phyloP scores from a whole-genome alignment of 2,888 invertebrate genomes.

The Biston stratarius region DNA sequence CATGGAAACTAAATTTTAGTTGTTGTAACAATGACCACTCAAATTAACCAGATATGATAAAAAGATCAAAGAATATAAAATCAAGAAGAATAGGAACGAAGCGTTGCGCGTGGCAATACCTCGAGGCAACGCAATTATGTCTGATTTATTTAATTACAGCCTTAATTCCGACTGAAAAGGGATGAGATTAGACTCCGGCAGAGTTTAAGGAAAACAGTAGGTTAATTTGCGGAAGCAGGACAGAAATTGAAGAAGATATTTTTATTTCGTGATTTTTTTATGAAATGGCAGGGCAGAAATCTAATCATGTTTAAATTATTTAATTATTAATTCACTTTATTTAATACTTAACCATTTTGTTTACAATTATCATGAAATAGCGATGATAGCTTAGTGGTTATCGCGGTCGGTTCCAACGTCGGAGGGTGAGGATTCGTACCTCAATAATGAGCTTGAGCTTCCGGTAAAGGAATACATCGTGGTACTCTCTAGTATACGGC shows the following conservation, averaged over 20 bases:
- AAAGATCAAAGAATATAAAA: conserved; percentile 41
- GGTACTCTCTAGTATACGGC: no score
- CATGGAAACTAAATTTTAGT: no score
- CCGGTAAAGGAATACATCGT: no score
- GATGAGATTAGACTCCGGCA: conserved; percentile 53
- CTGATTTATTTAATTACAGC: conserved; percentile 70
- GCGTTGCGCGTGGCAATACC: conserved; percentile 45
- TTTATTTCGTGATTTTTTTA: not conserved
- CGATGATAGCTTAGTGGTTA: no score
- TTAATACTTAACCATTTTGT: no score
- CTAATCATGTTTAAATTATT: not conserved
- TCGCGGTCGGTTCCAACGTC: no score
- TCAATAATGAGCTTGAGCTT: no score
- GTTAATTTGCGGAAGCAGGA: conserved; percentile 24
- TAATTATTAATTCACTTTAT: not conserved
- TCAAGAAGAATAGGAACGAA: conserved; percentile 42
- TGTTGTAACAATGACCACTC: not conserved
- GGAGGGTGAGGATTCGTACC: no score
- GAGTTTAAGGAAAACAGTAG: conserved; percentile 35
- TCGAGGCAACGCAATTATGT: conserved; percentile 59
- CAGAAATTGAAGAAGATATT: conserved; percentile 10
- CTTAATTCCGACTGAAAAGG: conserved; percentile 61
- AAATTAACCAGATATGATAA: conserved; percentile 16
- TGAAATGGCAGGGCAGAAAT: not conserved
- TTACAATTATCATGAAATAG: no score